Evolutionary conservation across 2,888 invertebrate species (phyloP).

Genomic region (Esperia sulphurella): DNA sequence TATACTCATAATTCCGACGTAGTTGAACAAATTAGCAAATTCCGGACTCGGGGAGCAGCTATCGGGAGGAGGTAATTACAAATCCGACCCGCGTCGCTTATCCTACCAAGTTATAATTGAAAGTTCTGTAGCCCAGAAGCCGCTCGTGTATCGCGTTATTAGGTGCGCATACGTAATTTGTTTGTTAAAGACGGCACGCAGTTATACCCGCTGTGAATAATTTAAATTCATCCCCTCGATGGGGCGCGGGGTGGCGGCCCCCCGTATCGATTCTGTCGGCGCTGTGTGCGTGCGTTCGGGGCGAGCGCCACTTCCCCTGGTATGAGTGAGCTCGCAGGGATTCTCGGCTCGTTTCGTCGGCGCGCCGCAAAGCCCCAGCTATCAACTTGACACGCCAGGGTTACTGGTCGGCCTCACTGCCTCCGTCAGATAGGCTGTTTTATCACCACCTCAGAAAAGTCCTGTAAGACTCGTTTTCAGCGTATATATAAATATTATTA

Average conservation of each 20-base stretch:
- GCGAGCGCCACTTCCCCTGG: conserved; percentile 49
- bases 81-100: conserved; percentile 60
- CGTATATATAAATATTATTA: conserved; percentile 19
- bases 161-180: conserved; percentile 77
- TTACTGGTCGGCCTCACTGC: conserved; percentile 24
- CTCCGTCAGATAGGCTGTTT: conserved; percentile 14
- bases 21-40: conserved; percentile 50
- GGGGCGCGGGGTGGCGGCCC: conserved; percentile 49
- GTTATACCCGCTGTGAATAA: conserved; percentile 77
- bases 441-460: conserved; percentile 9
- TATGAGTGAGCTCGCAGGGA: conserved; percentile 49
- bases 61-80: conserved; percentile 59
- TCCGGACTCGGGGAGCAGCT: conserved; percentile 36
- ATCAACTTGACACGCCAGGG: conserved; percentile 54
- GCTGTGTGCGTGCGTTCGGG: conserved; percentile 39
- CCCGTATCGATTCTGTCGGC: conserved; percentile 57
- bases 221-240: conserved; percentile 75
- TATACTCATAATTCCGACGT: conserved; percentile 51
- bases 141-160: conserved; percentile 69
- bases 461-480: background rate
- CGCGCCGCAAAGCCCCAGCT: conserved; percentile 58
- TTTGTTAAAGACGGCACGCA: conserved; percentile 78
- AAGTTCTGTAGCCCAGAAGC: conserved; percentile 67
- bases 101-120: conserved; percentile 72
- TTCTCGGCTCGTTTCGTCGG: conserved; percentile 60